Percentiles rank a stretch among this genome's conserved stretches.
Evolutionary conservation across 1,140 invertebrate genomes (phyloP).

Genomic region (Panulirus ornatus): DNA sequence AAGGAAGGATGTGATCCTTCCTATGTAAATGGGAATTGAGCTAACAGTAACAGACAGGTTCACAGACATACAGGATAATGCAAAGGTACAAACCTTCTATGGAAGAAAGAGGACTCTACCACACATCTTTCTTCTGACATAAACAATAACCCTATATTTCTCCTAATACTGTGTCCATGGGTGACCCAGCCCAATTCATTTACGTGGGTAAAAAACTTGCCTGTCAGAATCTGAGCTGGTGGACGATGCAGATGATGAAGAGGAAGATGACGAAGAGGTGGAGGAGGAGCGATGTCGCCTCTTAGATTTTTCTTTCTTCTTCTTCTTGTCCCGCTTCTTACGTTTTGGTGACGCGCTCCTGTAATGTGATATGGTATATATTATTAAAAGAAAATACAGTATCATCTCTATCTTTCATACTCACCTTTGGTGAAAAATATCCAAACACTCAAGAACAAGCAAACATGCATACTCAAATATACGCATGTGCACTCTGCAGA

Average conservation of each 20-base stretch:
- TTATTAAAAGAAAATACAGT: background rate
- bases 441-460: slow-evolving; percentile 39
- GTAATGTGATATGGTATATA: slow-evolving; percentile 29
- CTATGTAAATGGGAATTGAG: too few species aligned
- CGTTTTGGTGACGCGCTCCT: slow-evolving; percentile 73
- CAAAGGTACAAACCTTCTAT: too few species aligned
- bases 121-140: too few species aligned
- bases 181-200: too few species aligned
- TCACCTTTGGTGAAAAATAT: slow-evolving; percentile 30
- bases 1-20: too few species aligned
- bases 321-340: slow-evolving; percentile 76
- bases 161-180: too few species aligned
- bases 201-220: slow-evolving; percentile 23
- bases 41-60: too few species aligned
- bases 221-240: slow-evolving; percentile 68
- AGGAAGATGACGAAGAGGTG: slow-evolving; percentile 54
- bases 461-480: slow-evolving; percentile 50
- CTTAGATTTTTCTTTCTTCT: slow-evolving; percentile 74
- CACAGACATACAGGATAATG: too few species aligned
- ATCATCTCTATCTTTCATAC: slow-evolving; percentile 5
- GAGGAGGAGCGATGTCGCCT: slow-evolving; percentile 73
- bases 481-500: slow-evolving; percentile 52
- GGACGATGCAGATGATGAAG: slow-evolving; percentile 54
- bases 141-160: too few species aligned
- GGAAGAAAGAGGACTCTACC: too few species aligned